Base-by-base conservation (phyloP, 2,888 invertebrate genomes). In the Lasioglossum villosulum region DNA sequence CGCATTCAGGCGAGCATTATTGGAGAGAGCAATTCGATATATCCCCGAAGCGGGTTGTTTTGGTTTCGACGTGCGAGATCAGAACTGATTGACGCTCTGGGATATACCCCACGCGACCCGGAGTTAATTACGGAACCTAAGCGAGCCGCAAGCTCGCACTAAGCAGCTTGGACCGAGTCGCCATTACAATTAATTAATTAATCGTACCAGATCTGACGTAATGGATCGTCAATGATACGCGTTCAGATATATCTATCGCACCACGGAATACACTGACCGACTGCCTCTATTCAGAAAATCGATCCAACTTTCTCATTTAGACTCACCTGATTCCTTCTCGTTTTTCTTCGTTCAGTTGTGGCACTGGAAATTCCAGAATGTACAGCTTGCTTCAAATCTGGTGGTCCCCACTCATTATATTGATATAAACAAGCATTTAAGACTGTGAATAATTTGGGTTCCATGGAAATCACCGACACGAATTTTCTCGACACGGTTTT, bases 181-280 rank as follows among this genome's bases (percentile, higher is more conserved):
- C 78, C 84, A 88, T 91, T 92, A 90, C 91, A 91, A 92, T 92
- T 93, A 93, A 92, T 93, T 92, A 89, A 92, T 92, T 92, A 91
- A 86, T 83, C 82, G 86, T 89, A 81, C 75, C 83, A 79, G 87
- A 81, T 80, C 75, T 45, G 89, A 88, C 88, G 89, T 87, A 91
- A 88, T 86, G 84, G 88, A 87, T 84, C 74, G 86, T 74, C 78
- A 73, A 70, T 76, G 80, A 84, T 88, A 80, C 59, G 30, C 56
- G 34, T 66, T 34, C 34, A 59, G 84, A 82, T 83, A 86, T 83
- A 86, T 80, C 86, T 76, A 78, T 71, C 80, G 86, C 70, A 45
- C 27, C 68, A n/a, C 12, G 52, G 56, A 30, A 63, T 30, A 81
- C 66, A 23, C n/a, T 27, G 34, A 19, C 45, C 34, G 23, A 4